A percentile compares a stretch with the other conserved stretches of the same genome.
These are phyloP conservation scores for Pollimyrus isidori DNA, from an alignment of 2,113 vertebrate genomes.

Conservation along the genomic window DNA sequence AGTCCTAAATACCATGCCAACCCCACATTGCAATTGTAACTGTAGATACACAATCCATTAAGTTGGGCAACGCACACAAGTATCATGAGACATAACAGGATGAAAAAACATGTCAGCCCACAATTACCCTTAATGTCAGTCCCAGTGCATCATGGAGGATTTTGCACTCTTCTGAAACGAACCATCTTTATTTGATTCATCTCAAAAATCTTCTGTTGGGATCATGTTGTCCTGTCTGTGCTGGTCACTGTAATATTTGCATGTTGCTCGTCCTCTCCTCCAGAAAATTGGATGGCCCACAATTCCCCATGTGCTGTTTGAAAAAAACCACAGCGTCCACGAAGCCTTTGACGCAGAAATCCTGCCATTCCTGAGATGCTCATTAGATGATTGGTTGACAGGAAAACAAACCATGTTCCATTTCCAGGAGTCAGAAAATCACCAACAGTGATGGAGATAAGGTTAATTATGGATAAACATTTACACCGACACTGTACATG, in stretches of 20 bases:
- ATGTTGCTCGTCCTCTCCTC: neutral
- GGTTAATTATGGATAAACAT: neutral
- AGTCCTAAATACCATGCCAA: neutral
- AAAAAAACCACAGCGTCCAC: neutral
- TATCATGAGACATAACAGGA: neutral
- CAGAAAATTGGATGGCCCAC: neutral
- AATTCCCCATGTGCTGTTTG: neutral
- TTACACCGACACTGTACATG: neutral
- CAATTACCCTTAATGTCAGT: neutral
- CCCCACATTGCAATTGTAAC: neutral
- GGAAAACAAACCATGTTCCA: neutral
- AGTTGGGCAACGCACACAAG: neutral
- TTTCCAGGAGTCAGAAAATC: neutral
- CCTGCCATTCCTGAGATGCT: neutral
- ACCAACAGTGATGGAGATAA: neutral
- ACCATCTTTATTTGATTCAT: neutral
- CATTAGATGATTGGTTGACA: neutral
- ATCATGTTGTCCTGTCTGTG: neutral
- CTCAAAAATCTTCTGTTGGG: neutral
- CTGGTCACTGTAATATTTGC: neutral
- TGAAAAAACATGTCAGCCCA: neutral
- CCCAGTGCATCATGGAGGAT: neutral
- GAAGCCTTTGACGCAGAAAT: neutral
- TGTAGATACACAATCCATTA: neutral
- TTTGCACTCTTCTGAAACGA: neutral